Evolutionary conservation across 2,888 invertebrate genomes (phyloP).

Genomic region (Drosophila glabriapex): DNA sequence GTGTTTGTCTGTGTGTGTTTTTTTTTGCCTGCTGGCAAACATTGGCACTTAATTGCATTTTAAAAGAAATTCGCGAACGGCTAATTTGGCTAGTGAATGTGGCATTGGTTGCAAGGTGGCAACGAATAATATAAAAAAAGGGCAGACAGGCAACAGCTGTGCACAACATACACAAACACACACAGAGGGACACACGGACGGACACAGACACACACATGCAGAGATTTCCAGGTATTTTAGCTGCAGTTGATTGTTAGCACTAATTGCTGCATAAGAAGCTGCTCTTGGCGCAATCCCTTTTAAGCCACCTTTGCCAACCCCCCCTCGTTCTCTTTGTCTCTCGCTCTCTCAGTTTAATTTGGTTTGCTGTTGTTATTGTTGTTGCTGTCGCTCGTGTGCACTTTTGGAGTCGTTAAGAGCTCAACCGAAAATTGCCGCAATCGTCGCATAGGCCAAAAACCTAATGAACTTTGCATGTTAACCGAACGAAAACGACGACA

Average conservation of each 20-base stretch:
- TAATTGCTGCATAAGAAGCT: constrained; percentile 75
- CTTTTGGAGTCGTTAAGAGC: constrained; percentile 64
- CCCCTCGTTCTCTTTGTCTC: not conserved
- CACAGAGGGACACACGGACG: constrained; percentile 11
- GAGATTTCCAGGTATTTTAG: constrained; percentile 15
- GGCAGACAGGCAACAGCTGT: constrained; percentile 35
- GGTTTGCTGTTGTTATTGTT: constrained; percentile 21
- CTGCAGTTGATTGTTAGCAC: constrained; percentile 63
- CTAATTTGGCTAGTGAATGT: constrained; percentile 78
- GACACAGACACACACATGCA: not conserved
- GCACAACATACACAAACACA: not conserved
- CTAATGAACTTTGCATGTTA: constrained; percentile 78
- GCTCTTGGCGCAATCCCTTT: constrained; percentile 40
- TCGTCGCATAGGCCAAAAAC: constrained; percentile 73
- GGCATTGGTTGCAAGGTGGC: constrained; percentile 29
- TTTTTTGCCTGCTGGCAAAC: constrained; percentile 50
- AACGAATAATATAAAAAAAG: constrained; percentile 72
- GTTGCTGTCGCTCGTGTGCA: constrained; percentile 56
- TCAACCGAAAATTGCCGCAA: constrained; percentile 51
- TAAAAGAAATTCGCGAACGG: constrained; percentile 68
- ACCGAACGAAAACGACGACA: constrained; percentile 41
- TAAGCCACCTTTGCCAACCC: not conserved
- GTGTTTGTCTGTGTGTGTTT: constrained; percentile 8
- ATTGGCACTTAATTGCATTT: constrained; percentile 76
- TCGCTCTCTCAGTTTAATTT: not conserved